Base-by-base conservation (phyloP, 2,888 invertebrate species). In the Euplagia quadripunctaria region DNA sequence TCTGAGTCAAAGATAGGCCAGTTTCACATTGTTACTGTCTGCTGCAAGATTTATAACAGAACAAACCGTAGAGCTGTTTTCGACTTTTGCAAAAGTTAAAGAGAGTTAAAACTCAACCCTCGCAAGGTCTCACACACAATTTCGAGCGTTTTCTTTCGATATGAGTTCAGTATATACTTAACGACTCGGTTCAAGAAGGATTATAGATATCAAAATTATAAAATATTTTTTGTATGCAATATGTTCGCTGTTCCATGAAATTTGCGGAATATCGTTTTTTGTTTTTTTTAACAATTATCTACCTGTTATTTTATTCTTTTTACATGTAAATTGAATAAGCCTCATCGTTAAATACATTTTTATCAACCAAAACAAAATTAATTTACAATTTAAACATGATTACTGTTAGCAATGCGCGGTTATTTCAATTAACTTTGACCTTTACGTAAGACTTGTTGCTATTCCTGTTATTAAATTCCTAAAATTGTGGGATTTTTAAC, bases 21-120 rank as follows among this genome's bases (percentile, higher is more conserved):
- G 86, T 84, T 85, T 87, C 88, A 89, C 87, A 87, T 86, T 86
- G 88, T 89, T 87, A 88, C 87, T 86, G 89, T 86, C 87, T 83
- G 76, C 75, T 72, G 77, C 64, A 61, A 88, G 88, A 90, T 90
- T 90, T 90, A 90, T 89, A 83, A 80, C 77, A 69, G 64, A 74
- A 80, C 82, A 80, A 83, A 75, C 80, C 77, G 73, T 51, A 72
- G 80, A 79, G 76, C 76, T 84, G 79, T 86, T 86, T 87, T 86
- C 82, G 82, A 83, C 85, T 86, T 86, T 83, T 77, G 77, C 82
- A 79, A 85, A 43, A 85, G 84, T 88, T 86, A 88, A 87, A 88
- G 85, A 86, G 82, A 86, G 84, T 84, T 85, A 8, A 82, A 88
- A 84, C 83, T 82, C 79, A 77, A 81, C 80, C 80, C 78, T 77